These are phyloP conservation scores for Pangasianodon hypophthalmus DNA, from an alignment of 2,113 vertebrate species.

Conservation along the genomic window DNA sequence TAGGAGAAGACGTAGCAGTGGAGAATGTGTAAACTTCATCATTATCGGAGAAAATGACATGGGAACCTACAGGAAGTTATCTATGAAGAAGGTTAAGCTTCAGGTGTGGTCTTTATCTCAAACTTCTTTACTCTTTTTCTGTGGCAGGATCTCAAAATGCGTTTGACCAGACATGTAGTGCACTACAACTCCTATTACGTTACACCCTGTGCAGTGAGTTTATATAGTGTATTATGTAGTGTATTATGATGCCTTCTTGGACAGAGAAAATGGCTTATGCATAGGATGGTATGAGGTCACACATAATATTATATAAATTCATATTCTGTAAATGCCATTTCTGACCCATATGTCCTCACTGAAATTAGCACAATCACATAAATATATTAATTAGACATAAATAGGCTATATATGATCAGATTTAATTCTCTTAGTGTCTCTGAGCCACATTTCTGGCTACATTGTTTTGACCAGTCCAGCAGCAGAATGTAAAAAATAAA, in stretches of 20 bases:
- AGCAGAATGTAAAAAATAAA: not conserved
- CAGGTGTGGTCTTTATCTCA: not conserved
- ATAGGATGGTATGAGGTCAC: not conserved
- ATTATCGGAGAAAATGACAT: not conserved
- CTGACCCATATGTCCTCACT: not conserved
- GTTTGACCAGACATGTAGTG: too few species aligned
- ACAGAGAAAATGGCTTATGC: not conserved
- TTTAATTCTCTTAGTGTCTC: not conserved
- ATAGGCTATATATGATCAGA: not conserved
- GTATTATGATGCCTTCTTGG: not conserved
- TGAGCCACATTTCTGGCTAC: not conserved
- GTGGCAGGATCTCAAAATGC: too few species aligned
- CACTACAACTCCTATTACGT: not conserved
- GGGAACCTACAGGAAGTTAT: not conserved
- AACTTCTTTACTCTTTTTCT: not conserved
- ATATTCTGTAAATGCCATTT: not conserved
- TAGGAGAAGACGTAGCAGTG: not conserved
- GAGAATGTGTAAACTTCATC: not conserved
- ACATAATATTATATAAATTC: not conserved
- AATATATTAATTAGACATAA: not conserved
- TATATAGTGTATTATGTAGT: not conserved
- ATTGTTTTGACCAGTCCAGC: not conserved
- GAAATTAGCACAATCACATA: not conserved
- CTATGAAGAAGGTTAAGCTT: not conserved
- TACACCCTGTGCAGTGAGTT: not conserved